A percentile compares a stretch with the other conserved stretches of the same genome.
Conservation (phyloP, 2,888 invertebrate species). For the Napeogenes inachia region DNA sequence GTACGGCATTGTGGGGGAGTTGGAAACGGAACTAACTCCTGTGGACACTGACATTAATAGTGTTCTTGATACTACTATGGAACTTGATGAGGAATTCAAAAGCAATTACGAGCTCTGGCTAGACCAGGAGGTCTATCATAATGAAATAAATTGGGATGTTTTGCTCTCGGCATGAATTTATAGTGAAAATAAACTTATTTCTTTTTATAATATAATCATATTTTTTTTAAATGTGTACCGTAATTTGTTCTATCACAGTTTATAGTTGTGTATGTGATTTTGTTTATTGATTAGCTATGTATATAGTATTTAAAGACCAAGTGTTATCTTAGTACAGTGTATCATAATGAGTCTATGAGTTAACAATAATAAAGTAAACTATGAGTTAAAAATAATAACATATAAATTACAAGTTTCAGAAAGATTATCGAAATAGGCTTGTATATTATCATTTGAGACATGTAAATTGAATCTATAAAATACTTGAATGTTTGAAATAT, state of each 20-base stretch:
- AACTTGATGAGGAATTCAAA: slow-evolving; percentile 95
- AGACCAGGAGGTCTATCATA: slow-evolving; percentile 96
- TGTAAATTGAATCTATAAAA: no score
- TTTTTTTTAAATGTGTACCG: slow-evolving; percentile 13
- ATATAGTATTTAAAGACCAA: slow-evolving; percentile 6
- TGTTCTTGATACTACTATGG: slow-evolving; percentile 85
- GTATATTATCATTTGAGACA: no score
- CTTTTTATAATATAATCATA: slow-evolving; percentile 14
- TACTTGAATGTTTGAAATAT: no score
- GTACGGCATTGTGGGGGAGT: slow-evolving; percentile 80
- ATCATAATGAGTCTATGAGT: not conserved
- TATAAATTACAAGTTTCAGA: no score
- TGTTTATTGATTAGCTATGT: not conserved
- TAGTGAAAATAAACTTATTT: slow-evolving; percentile 12
- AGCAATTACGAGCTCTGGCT: slow-evolving; percentile 96
- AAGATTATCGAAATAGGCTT: no score
- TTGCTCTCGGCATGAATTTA: slow-evolving; percentile 26
- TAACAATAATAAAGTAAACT: no score
- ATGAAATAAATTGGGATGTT: slow-evolving; percentile 60
- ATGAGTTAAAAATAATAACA: no score
- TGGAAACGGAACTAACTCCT: slow-evolving; percentile 79
- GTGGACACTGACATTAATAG: slow-evolving; percentile 90
- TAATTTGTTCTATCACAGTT: slow-evolving; percentile 2
- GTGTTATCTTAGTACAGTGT: slow-evolving; percentile 5
- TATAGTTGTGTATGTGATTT: slow-evolving; percentile 5